Evolutionary conservation across 2,113 vertebrate species (phyloP), one percentile per base, ranked within the genome.

Genomic region (Abramis brama): DNA sequence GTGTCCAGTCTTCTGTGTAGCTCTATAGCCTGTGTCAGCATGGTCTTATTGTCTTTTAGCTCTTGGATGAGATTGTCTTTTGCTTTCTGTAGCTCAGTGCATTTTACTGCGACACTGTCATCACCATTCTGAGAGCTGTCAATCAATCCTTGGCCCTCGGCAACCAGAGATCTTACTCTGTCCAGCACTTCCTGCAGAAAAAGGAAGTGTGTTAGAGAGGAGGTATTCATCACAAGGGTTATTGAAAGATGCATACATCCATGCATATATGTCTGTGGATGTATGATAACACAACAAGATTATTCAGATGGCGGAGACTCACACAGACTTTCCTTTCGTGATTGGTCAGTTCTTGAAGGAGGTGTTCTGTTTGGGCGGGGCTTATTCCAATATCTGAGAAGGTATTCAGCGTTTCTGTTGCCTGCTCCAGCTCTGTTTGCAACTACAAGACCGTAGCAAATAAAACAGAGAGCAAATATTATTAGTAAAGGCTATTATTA

Each of bases 1-100:
- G 36, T 87, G 45, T 89, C 86, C 6, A 89, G 74, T 78, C 68
- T 82, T 52, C n/a, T 47, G 39, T 89, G 83, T 27, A 89, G 83
- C 33, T 85, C 83, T 21, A 75, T 57, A 57, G 83, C 74, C 73
- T 83, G 78, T 55, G 77, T 80, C 39, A 89, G 33, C 25, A 79
- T 36, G 57, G 5, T n/a, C 45, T n/a, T 85, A 36, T 79, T 87
- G 25, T 80, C 25, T 85, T 83, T 82, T 15, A 89, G 64, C 23
- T 68, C 39, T 77, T 87, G 73, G 70, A 47, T 39, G 11, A 89
- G 83, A 66, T 64, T 83, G 1, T 87, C 88, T 74, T 15, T 60
- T 5, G 19, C 36, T 39, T 21, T 87, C 57, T 83, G 73, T 45
- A 89, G 88, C 43, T 87, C 88, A 64, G 8, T 50, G 71, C 88